Conservation (phyloP, 2,113 vertebrate genomes). For the Pycnonotus jocosus region DNA sequence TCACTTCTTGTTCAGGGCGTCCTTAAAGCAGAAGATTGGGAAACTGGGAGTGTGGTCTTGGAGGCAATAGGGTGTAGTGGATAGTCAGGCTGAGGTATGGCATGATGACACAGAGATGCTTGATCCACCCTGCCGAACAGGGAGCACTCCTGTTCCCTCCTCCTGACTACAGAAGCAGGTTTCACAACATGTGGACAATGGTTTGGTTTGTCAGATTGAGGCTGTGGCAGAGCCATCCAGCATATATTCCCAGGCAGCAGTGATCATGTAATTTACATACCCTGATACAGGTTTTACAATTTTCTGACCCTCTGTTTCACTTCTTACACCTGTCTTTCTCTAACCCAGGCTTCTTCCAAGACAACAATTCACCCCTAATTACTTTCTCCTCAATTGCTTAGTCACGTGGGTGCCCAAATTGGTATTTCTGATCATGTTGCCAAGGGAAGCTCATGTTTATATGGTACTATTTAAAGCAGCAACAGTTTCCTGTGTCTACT, state of each 20-base stretch:
- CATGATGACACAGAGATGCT: background rate
- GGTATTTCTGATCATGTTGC: background rate
- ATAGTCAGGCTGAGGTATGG: background rate
- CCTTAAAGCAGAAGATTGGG: background rate
- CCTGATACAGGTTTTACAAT: background rate
- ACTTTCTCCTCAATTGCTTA: background rate
- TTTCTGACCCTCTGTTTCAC: background rate
- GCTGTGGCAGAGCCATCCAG: background rate
- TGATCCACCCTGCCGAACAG: background rate
- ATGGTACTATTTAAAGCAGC: background rate
- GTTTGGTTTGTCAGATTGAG: background rate
- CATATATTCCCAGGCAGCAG: background rate
- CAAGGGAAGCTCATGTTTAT: background rate
- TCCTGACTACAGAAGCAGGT: background rate
- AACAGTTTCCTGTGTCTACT: background rate
- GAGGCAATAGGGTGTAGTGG: background rate
- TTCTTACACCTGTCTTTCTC: background rate
- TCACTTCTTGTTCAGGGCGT: background rate
- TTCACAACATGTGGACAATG: background rate
- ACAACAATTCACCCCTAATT: background rate
- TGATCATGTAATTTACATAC: background rate
- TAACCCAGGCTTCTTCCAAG: background rate
- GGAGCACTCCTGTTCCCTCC: background rate
- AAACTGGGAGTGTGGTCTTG: background rate
- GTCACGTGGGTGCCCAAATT: background rate